Conservation (phyloP, 2,888 invertebrate genomes). For the Arge pagana region DNA sequence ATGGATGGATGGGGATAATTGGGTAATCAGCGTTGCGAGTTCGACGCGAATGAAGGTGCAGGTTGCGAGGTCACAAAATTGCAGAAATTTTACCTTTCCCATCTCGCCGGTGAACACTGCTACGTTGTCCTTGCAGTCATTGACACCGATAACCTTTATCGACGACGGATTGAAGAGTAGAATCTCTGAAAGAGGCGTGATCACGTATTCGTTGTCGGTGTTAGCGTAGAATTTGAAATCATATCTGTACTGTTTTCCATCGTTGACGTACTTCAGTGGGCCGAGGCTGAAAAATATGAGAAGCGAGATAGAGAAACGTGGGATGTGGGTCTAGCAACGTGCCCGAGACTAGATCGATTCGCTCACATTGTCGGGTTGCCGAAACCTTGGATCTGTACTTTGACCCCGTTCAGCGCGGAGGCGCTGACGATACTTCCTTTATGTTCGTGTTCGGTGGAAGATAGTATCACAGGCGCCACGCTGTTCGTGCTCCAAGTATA, state of each 20-base stretch:
- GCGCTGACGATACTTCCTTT: constrained; percentile 45
- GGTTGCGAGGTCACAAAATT: no score
- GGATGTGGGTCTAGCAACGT: not conserved
- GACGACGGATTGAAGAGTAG: constrained; percentile 73
- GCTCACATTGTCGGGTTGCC: constrained; percentile 43
- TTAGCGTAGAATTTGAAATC: constrained; percentile 55
- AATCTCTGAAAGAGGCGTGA: constrained; percentile 72
- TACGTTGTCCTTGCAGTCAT: constrained; percentile 71
- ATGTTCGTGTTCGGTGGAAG: constrained; percentile 49
- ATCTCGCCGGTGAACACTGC: constrained; percentile 67
- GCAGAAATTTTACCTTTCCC: constrained; percentile 53
- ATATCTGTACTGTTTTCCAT: constrained; percentile 47
- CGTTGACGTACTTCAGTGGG: constrained; percentile 40
- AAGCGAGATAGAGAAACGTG: not conserved
- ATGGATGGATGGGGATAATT: no score
- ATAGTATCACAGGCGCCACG: constrained; percentile 51
- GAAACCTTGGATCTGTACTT: constrained; percentile 53
- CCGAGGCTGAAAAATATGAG: constrained; percentile 37
- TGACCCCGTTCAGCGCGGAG: constrained; percentile 55
- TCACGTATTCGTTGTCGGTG: constrained; percentile 55
- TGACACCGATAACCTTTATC: constrained; percentile 66
- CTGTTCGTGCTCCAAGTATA: constrained; percentile 61
- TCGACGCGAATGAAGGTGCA: no score
- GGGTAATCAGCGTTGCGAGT: no score
- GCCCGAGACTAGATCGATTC: no score